Base-by-base conservation (phyloP, 2,113 vertebrate genomes). In the Delphinapterus leucas region DNA sequence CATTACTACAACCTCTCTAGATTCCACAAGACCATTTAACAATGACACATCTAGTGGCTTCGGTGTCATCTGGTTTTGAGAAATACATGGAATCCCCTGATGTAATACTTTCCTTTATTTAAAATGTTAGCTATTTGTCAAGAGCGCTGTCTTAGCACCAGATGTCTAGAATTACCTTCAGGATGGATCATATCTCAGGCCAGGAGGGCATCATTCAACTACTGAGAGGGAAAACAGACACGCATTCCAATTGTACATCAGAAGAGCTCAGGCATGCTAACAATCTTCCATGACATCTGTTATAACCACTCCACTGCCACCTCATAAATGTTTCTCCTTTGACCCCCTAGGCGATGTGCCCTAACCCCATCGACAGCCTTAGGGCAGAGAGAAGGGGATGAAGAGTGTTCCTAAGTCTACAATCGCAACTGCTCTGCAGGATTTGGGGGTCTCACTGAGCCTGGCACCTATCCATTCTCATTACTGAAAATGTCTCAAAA, bases 91-190 rank as follows among this genome's bases (percentile, higher is more conserved):
- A 91, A 90, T 84, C 23, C 36, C 76, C 85, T 92, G 47, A 88
- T 81, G 67, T 61, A 82, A 60, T 91, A 88, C 93, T 97, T 94
- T 97, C 87, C 95, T 89, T 94, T 97, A 86, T 82, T 96, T 82
- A 73, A 97, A 95, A 94, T 74, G 70, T 79, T 65, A 97, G 63
- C 77, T 68, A 89, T 97, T 82, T 53, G 77, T 96, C 79, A 91
- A 81, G 93, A 88, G 36, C 58, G 82, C 23, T 85, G 76, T 81
- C 90, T 58, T 77, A 71, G 79, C 23, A 79, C 81, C 96, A 97
- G 79, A 77, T 92, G 82, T 93, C 60, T 73, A 95, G 12, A 91
- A 44, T 65, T 60, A 41, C 71, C 71, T 89, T 74, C 55, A 25
- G 74, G 38, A 73, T 63, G 53, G 55, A 77, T 73, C 26, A 10